Base-by-base conservation (phyloP, 2,797 vertebrate species). In the Sylvia borin region DNA sequence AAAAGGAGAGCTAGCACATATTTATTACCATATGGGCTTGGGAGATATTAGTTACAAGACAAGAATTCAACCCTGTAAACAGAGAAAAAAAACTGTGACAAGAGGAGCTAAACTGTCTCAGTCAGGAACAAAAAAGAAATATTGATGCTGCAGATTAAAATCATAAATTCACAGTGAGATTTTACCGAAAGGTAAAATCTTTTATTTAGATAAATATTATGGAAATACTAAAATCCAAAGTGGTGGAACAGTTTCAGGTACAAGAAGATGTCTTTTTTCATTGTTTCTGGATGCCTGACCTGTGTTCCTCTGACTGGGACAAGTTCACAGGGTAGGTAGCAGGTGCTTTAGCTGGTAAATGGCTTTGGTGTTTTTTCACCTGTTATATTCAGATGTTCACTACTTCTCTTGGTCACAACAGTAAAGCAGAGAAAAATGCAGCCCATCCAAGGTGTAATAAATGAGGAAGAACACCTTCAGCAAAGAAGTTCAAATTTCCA, bases 1-100 rank as follows among this genome's bases (percentile, higher is more conserved):
- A n/a, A 90, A 45, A 38, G 61, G 91, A 58, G 40, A 92, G 38
- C 50, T 92, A 91, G 48, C 54, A 91, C 85, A 85, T 92, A 48
- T 74, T 72, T n/a, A 19, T 88, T 88, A 72, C 66, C 82, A 66
- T 77, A 92, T 62, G 90, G 58, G 60, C n/a, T 94, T 36, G 38
- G 60, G 68, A 90, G 48, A 70, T 67, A 88, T 38, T 83, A 85
- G 84, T 78, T 90, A 88, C 57, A 81, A 86, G 73, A 65, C 3
- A 8, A 89, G 61, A 83, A 84, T 75, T 75, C 62, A 75, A 68
- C 25, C n/a, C 66, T 11, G 16, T 70, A 82, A 92, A 88, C 72
- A 76, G 31, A 65, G 48, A 72, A 85, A 96, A 93, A 70, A 58
- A 68, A 45, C 66, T 83, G 48, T 68, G 88, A 67, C 20, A 62